Evolutionary conservation across 2,888 invertebrate genomes (phyloP), one percentile per base, ranked within the genome.

Genomic region (Hirtodrosophila trivittata): DNA sequence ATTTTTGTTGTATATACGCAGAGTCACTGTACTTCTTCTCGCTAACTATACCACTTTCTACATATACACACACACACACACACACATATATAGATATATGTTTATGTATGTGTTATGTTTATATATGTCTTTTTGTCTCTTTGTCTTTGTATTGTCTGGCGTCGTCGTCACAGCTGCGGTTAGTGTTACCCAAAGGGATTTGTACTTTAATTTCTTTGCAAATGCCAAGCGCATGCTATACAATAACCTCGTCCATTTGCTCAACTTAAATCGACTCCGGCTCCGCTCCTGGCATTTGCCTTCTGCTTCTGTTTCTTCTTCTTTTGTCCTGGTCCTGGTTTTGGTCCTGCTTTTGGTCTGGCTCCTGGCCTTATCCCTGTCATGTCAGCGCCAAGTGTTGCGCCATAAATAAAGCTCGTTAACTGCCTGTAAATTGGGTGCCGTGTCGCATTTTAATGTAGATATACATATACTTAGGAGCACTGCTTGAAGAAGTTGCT

Each of bases 171-270:
- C 63, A 57, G 69, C 54, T 69, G 82, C 51, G 66, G 69, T 74
- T 66, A 64, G 77, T 69, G 51, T 62, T 66, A 63, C 64, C 78
- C 66, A 75, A 75, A 75, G 83, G 83, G 80, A 77, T 77, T 83
- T 69, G 74, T 77, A 69, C 77, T 76, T 80, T 84, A 83, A 80
- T 81, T 80, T 76, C 77, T 62, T 75, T 62, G 78, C 67, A 75
- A 62, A 81, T 76, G 63, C 64, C 60, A 62, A 70, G 65, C 39
- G 43, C 28, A 41, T 28, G 28, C 9, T 28, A 28, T n/a, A 42
- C 50, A 41, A 42, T 33, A 14, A 9, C 41, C 9, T 33, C 28
- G 35, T 18, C 35, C 28, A 25, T 16, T 13, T 35, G 10, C 45
- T 46, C 16, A 14, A 28, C 45, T 12, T 26, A 12, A 26, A 28